Evolutionary conservation across 37 sponge, comb jelly and placozoan genomes (phyloP).

Genomic region (Beroe forskalii): DNA sequence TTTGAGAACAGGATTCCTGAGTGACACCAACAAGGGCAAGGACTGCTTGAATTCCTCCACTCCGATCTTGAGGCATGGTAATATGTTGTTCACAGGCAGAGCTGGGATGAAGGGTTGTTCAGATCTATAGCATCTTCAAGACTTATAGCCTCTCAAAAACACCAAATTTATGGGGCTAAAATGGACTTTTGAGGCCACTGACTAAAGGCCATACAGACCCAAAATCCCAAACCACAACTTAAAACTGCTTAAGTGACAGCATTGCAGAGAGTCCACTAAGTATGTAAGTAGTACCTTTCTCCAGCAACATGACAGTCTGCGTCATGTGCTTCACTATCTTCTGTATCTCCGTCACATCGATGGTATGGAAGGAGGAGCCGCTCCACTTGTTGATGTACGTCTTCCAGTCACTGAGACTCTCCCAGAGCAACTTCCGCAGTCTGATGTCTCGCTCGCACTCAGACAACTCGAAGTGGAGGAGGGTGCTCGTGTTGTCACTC

Average conservation of each 20-base stretch:
- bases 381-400: slow-evolving; percentile 48
- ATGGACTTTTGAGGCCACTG: no score
- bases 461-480: slow-evolving; percentile 50
- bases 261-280: no score
- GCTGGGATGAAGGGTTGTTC: slow-evolving; percentile 59
- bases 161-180: no score
- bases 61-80: slow-evolving; percentile 53
- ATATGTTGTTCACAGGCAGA: slow-evolving; percentile 67
- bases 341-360: slow-evolving; percentile 68
- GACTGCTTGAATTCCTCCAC: slow-evolving; percentile 64
- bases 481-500: slow-evolving; percentile 40
- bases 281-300: no score
- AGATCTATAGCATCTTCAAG: not conserved
- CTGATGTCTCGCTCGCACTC: slow-evolving; percentile 54
- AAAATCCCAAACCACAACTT: no score
- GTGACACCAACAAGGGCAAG: slow-evolving; percentile 68
- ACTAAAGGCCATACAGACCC: no score
- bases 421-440: slow-evolving; percentile 66
- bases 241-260: no score
- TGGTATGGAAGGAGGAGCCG: slow-evolving; percentile 8
- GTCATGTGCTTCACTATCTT: slow-evolving; percentile 66
- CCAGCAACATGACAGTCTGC: slow-evolving; percentile 67
- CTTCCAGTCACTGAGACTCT: slow-evolving; percentile 66
- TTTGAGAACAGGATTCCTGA: slow-evolving; percentile 69
- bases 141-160: no score